Evolutionary conservation across 2,888 invertebrate species (phyloP).

Genomic region (Sarcophaga caerulescens): DNA sequence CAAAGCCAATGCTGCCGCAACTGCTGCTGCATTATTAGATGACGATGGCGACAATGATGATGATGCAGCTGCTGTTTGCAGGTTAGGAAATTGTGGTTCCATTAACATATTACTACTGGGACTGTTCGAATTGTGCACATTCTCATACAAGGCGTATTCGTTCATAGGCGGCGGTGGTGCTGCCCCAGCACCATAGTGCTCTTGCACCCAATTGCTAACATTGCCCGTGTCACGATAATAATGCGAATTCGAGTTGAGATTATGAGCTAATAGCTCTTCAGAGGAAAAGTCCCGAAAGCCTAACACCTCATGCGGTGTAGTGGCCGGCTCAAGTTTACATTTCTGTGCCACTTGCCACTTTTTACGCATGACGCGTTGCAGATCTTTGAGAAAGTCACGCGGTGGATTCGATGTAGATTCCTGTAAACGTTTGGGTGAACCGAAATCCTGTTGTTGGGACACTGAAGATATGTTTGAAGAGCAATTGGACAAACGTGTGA

Average conservation of each 20-base stretch:
- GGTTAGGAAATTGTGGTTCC: conserved; percentile 69
- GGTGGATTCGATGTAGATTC: conserved; percentile 89
- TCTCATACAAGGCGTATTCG: conserved; percentile 85
- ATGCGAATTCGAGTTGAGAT: conserved; percentile 78
- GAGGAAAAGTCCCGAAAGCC: conserved; percentile 92
- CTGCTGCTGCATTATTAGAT: conserved; percentile 2
- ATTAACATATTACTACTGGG: conserved; percentile 49
- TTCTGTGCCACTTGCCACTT: conserved; percentile 97
- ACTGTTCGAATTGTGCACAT: conserved; percentile 82
- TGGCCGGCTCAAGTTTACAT: conserved; percentile 92
- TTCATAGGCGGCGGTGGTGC: conserved; percentile 72
- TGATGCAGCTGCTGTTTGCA: conserved; percentile 7
- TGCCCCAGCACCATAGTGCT: conserved; percentile 87
- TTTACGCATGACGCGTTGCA: conserved; percentile 95
- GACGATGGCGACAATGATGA: no score
- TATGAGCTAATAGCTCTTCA: conserved; percentile 79
- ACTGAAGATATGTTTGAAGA: conserved; percentile 70
- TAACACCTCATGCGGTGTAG: conserved; percentile 94
- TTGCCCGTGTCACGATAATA: conserved; percentile 84
- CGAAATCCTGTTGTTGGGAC: conserved; percentile 79
- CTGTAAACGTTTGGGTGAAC: conserved; percentile 89
- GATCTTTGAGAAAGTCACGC: conserved; percentile 91
- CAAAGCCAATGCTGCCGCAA: conserved; percentile 66
- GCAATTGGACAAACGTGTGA: conserved; percentile 86
- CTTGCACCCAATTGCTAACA: conserved; percentile 94